Percentiles rank a stretch among this genome's conserved stretches.
phyloP scores from a whole-genome alignment of 2,113 vertebrate species.

The Cavia aperea region DNA sequence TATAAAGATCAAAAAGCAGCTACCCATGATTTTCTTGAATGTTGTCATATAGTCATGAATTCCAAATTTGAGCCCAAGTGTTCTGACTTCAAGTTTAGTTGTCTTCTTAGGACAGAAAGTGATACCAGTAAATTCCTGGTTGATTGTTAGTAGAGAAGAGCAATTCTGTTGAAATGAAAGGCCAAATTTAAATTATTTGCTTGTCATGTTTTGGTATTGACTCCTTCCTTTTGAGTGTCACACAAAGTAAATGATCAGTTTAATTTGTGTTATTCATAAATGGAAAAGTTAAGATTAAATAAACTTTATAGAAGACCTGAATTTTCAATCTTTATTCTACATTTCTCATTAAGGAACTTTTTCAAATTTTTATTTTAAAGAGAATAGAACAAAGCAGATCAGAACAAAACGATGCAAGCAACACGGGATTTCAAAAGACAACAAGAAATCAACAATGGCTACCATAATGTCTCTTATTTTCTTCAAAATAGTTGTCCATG shows the following conservation, averaged over 20 bases:
- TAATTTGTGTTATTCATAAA: conserved; percentile 31
- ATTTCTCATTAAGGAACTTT: conserved; percentile 25
- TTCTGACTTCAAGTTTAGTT: neutral
- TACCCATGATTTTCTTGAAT: neutral
- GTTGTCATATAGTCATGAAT: neutral
- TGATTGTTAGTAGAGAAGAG: conserved; percentile 13
- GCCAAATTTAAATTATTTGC: conserved; percentile 7
- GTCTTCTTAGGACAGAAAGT: neutral
- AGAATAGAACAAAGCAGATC: too few species aligned
- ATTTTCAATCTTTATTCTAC: conserved; percentile 6
- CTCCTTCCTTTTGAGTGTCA: conserved; percentile 16
- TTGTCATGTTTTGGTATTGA: conserved; percentile 15
- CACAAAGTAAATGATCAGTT: conserved; percentile 22
- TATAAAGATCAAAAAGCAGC: neutral
- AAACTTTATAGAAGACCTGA: conserved; percentile 3
- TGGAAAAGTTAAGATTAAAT: conserved; percentile 33
- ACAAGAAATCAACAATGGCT: too few species aligned
- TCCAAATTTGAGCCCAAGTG: neutral
- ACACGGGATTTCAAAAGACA: too few species aligned
- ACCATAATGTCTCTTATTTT: too few species aligned
- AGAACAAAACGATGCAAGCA: too few species aligned
- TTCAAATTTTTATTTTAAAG: too few species aligned
- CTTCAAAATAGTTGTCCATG: too few species aligned
- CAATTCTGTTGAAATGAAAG: conserved; percentile 15
- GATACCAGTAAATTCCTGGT: neutral